Evolutionary conservation across 2,113 vertebrate species (phyloP).

Genomic region (Drymodes brunneopygia): DNA sequence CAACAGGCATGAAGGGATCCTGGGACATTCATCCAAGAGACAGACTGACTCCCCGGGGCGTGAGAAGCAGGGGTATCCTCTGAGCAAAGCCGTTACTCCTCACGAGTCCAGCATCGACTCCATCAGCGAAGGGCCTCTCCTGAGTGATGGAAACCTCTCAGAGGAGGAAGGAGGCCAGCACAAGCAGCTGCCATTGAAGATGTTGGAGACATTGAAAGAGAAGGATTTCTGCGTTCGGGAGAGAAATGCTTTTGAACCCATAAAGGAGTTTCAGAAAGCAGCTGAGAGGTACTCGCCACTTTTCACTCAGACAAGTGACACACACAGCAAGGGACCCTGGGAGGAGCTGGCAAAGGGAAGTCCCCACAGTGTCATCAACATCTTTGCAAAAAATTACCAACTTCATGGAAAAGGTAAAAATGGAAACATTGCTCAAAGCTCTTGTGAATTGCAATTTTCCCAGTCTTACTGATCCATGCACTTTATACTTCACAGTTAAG

Average conservation of each 20-base stretch:
- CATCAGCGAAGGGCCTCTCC: conserved; percentile 88
- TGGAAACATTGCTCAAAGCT: neutral
- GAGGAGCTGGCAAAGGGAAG: conserved; percentile 91
- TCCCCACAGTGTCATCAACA: conserved; percentile 94
- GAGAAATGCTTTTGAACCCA: conserved; percentile 71
- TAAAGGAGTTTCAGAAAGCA: conserved; percentile 87
- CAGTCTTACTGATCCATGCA: neutral
- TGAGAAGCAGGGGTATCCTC: conserved; percentile 37
- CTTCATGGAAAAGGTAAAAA: conserved; percentile 79
- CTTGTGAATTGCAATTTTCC: neutral
- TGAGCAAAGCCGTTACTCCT: conserved; percentile 33
- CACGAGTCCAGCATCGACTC: conserved; percentile 81
- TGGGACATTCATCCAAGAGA: conserved; percentile 61
- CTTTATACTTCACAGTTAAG: neutral
- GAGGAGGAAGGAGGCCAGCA: conserved; percentile 70
- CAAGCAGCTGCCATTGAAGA: conserved; percentile 39
- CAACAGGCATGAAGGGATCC: conserved; percentile 49
- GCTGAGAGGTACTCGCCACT: conserved; percentile 78
- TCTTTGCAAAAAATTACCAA: conserved; percentile 89
- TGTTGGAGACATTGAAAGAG: conserved; percentile 67
- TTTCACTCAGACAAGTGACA: conserved; percentile 46
- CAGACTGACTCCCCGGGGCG: conserved; percentile 2
- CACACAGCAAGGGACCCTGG: conserved; percentile 77
- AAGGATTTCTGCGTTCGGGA: conserved; percentile 73
- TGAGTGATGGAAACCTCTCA: conserved; percentile 85